Base-by-base conservation (phyloP, 2,113 vertebrate genomes). In the Chionis minor region DNA sequence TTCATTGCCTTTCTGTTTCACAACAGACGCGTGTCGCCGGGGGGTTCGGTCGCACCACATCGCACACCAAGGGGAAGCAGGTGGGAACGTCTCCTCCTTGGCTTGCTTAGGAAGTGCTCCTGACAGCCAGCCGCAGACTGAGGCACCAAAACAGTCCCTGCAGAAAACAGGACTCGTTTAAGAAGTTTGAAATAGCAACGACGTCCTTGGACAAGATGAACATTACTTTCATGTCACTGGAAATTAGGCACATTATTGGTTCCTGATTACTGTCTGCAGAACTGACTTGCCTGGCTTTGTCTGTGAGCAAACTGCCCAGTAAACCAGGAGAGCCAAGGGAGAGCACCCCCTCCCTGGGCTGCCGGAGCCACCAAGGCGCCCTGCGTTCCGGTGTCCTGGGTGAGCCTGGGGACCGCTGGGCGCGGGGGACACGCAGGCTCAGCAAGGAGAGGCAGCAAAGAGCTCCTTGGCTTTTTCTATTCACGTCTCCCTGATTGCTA, bases 331-430 rank as follows among this genome's bases (percentile, higher is more conserved):
- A 47, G 67, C 16, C 6, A 8, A 18, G 1, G 6, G 9, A 32
- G 24, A 45, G 63, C 40, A 72, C 40, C 51, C 38, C 71, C 51
- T 12, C 24, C 19, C 0, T 3, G 2, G 44, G 13, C 7, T 1
- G 4, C 30, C 1, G 1, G n/a, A 24, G 32, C 12, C 33, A 10
- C 6, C 58, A 33, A 7, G 0, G 0, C 0, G 4, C 23, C 56
- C 7, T 19, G 16, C 1, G 1, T 30, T 17, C 12, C 3, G 2
- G 10, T 32, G 42, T 45, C 26, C 72, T 28, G 42, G 45, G 62
- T 9, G n/a, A 6, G 47, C 14, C 54, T 1, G 4, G 28, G 27
- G 8, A 26, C 32, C 1, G 3, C 13, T 20, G 47, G 42, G 24
- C 63, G 47, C 2, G 0, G 33, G 6, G 20, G 15, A 42, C 44